Evolutionary conservation across 2,888 invertebrate species (phyloP).

Genomic region (Caenorhabditis uteleia): DNA sequence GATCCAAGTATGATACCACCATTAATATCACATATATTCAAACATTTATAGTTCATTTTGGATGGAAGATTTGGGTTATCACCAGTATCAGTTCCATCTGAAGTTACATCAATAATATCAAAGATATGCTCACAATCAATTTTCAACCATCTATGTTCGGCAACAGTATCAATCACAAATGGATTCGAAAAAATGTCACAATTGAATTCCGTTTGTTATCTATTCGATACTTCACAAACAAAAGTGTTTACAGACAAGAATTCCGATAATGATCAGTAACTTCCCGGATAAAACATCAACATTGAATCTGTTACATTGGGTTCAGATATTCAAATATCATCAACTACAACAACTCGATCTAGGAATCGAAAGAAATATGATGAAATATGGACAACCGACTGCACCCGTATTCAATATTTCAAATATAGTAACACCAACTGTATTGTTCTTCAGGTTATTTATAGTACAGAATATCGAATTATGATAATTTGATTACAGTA

Average conservation of each 20-base stretch:
- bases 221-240: no score
- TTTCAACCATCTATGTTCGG: conserved; percentile 7
- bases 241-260: no score
- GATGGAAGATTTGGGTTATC: conserved; percentile 25
- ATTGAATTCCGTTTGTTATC: no score
- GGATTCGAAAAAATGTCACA: conserved; percentile 21
- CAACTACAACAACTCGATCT: conserved; percentile 23
- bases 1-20: conserved; percentile 5
- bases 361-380: conserved; percentile 17
- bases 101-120: neutral
- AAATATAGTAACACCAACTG: conserved; percentile 32
- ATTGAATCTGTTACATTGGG: conserved; percentile 33
- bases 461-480: no score
- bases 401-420: conserved; percentile 27
- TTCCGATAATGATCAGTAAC: conserved; percentile 18
- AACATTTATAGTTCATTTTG: conserved; percentile 11
- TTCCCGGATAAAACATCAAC: conserved; percentile 34
- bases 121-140: conserved; percentile 6
- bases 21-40: neutral
- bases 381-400: conserved; percentile 21
- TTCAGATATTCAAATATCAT: conserved; percentile 37
- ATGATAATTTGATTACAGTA: conserved; percentile 26
- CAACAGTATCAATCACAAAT: conserved; percentile 1
- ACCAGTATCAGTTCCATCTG: conserved; percentile 15
- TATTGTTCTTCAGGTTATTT: conserved; percentile 31